phyloP scores from a whole-genome alignment of 2,888 invertebrate genomes.

The Drosophila buzzatii region DNA sequence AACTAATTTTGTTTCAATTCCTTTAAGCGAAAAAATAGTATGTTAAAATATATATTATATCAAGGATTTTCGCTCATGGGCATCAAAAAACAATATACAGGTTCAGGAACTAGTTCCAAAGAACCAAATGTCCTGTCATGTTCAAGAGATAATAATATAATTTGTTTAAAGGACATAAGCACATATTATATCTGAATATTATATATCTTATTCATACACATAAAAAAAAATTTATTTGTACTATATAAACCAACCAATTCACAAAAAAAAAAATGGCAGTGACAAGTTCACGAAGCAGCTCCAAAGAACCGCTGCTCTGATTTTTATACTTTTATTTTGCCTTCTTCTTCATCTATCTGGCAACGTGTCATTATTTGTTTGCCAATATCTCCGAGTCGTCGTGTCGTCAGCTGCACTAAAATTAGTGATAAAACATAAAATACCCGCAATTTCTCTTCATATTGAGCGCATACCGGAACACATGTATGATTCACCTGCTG shows the following conservation, averaged over 20 bases:
- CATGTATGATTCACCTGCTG: slow-evolving; percentile 2
- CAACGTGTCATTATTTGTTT: slow-evolving; percentile 5
- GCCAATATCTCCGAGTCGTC: not conserved
- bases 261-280: too few species aligned
- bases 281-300: not conserved
- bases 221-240: too few species aligned
- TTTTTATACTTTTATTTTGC: not conserved
- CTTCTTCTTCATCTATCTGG: not conserved
- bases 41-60: not conserved
- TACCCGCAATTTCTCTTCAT: not conserved
- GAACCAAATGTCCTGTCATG: not conserved
- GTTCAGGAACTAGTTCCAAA: not conserved
- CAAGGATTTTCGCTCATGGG: not conserved
- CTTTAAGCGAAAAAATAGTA: not conserved
- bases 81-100: not conserved
- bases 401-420: slow-evolving; percentile 1
- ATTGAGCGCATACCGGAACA: not conserved
- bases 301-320: not conserved
- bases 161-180: too few species aligned
- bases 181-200: too few species aligned
- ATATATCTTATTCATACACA: too few species aligned
- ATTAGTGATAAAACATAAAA: not conserved
- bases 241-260: not conserved
- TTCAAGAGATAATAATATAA: too few species aligned
- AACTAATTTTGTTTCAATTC: not conserved